Base-by-base conservation (phyloP, 2,113 vertebrate species). In the Aegithalos caudatus region DNA sequence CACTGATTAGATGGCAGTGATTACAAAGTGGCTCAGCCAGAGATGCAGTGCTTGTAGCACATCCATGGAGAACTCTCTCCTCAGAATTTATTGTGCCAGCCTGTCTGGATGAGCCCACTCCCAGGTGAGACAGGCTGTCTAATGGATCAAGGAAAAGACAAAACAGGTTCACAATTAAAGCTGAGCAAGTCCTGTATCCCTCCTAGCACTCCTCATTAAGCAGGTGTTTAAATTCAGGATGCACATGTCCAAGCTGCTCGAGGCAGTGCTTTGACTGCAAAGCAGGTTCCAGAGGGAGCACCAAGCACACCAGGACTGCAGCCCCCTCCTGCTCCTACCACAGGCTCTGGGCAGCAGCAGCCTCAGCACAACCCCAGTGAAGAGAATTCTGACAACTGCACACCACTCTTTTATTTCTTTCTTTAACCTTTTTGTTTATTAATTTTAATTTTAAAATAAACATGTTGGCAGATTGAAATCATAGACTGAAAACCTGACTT, bases 1-100 rank as follows among this genome's bases (percentile, higher is more conserved):
- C 74, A 50, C 37, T 83, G 78, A 91, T 80, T 38, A 91, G 53
- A 87, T 51, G 35, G 33, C 86, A 80, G 64, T 45, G 62, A 89
- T 73, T 60, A 57, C 14, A 19, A 20, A 72, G 53, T 7, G 24
- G 47, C 50, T 77, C 70, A 51, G 54, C 18, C 62, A 64, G 69
- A 73, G 66, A 44, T 11, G 37, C 58, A 58, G 57, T 1, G 22
- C 69, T 58, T 60, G 50, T 50, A 12, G 3, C 64, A 82, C 29
- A 70, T 21, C 48, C 28, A 31, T 1, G 7, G 57, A 70, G 85
- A 70, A 51, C 40, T 73, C 80, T n/a, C 38, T 64, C 7, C 3
- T 20, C 78, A 48, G 57, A 60, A 70, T 82, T 60, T 28, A 29
- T 9, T 40, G 50, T 4, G 1, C 44, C 14, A 33, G 71, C 56